Evolutionary conservation across 2,797 vertebrate species (phyloP), one percentile per base, ranked within the genome.

Genomic region (Artibeus jamaicensis): DNA sequence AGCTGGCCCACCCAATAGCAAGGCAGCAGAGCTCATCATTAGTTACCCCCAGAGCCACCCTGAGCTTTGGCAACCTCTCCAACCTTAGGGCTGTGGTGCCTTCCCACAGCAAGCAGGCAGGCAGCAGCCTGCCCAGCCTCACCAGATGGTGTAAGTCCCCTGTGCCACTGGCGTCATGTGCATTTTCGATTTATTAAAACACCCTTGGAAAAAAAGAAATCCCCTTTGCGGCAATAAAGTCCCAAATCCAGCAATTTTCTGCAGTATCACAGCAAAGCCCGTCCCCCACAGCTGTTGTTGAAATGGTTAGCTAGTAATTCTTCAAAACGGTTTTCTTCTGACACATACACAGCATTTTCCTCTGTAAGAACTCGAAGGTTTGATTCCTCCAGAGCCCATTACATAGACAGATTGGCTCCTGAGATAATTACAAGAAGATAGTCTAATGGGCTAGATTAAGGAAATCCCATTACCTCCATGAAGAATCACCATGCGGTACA

Each of bases 401-500:
- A 90, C 46, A 0, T 0, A 57, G 91, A n/a, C 22, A 67, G 42
- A 82, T 90, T 44, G 87, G 97, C 77, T 92, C 95, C 44, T 7
- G 86, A 94, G 94, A 73, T 48, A 62, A 93, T 94, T 85, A 89
- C 86, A 84, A n/a, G 70, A 89, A 86, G 16, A 32, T 70, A 73
- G 32, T 91, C 91, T 97, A 97, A 97, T 97, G 96, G 94, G 91
- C 79, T 94, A 53, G 4, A 96, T 96, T 97, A 97, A 96, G 86
- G 70, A 89, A 97, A 97, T 94, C 95, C 91, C 92, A 83, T 96
- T 96, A 95, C 83, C 76, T 97, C 26, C 37, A 1, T 78, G 92
- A 96, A 96, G 88, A 95, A 94, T 95, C 84, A 70, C 67, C 44
- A 22, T 39, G 53, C 94, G 74, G n/a, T 90, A 2, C 39, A 39